Evolutionary conservation across 2,888 invertebrate genomes (phyloP).

Genomic region (Dione juno): DNA sequence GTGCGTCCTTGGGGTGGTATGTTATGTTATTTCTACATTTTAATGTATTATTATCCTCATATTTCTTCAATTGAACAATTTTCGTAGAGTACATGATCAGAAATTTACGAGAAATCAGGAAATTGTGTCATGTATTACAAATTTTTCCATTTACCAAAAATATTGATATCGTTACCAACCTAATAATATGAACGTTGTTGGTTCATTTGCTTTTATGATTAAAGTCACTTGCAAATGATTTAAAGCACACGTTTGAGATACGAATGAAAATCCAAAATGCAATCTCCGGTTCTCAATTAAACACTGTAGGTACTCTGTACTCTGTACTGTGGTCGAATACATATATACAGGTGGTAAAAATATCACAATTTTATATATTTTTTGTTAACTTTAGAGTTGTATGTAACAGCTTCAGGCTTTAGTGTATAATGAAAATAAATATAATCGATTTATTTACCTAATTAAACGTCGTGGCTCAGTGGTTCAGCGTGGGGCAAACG

Average conservation of each 20-base stretch:
- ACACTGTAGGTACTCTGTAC: not conserved
- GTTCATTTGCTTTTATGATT: not conserved
- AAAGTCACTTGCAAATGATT: not conserved
- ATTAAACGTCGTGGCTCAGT: too few species aligned
- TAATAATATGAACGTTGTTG: not conserved
- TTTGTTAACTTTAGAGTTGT: too few species aligned
- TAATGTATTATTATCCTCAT: not conserved
- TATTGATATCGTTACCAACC: not conserved
- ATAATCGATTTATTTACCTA: too few species aligned
- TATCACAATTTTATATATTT: too few species aligned
- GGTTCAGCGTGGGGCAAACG: too few species aligned
- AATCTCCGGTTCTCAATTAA: slow-evolving; percentile 4
- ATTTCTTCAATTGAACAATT: not conserved
- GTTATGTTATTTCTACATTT: not conserved
- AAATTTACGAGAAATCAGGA: not conserved
- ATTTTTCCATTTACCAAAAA: not conserved
- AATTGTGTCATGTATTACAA: not conserved
- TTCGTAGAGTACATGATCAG: not conserved
- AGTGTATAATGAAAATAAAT: too few species aligned
- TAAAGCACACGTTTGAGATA: slow-evolving; percentile 9
- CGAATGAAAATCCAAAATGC: slow-evolving; percentile 10
- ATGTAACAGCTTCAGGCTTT: too few species aligned
- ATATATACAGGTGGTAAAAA: too few species aligned
- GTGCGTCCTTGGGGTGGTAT: not conserved
- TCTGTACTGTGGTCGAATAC: not conserved